Evolutionary conservation across 2,888 invertebrate species (phyloP).

Genomic region (Venustoraphidia nigricollis): DNA sequence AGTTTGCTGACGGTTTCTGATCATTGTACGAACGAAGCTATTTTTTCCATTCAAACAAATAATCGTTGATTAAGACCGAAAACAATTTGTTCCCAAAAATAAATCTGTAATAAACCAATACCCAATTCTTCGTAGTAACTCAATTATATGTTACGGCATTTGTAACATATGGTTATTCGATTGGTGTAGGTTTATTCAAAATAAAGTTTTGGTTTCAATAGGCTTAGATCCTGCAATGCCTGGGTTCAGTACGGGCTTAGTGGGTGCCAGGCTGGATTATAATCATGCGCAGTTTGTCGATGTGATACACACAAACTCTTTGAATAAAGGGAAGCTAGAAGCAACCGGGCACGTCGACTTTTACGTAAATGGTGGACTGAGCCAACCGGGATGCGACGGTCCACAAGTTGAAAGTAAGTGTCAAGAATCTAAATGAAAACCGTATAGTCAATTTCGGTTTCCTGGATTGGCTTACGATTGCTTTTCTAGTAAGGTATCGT

Average conservation of each 20-base stretch:
- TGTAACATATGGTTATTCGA: background rate
- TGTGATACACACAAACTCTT: conserved; percentile 44
- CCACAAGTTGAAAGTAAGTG: conserved; percentile 12
- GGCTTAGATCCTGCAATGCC: conserved; percentile 53
- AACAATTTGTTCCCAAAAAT: too few species aligned
- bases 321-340: conserved; percentile 38
- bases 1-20: too few species aligned
- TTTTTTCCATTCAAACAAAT: too few species aligned
- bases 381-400: conserved; percentile 40
- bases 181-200: background rate
- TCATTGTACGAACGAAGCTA: too few species aligned
- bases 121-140: background rate
- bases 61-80: too few species aligned
- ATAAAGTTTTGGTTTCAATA: conserved; percentile 15
- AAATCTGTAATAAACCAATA: too few species aligned
- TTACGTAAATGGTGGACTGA: conserved; percentile 39
- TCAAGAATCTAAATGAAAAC: too few species aligned
- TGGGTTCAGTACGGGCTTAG: conserved; percentile 34
- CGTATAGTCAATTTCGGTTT: too few species aligned
- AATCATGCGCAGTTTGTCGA: conserved; percentile 46
- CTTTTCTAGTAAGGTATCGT: too few species aligned
- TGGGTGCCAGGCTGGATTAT: conserved; percentile 32
- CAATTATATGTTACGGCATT: conserved; percentile 1
- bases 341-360: conserved; percentile 37
- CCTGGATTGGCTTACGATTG: too few species aligned